Evolutionary conservation across 2,113 vertebrate genomes (phyloP).

Genomic region (Suricata suricatta): DNA sequence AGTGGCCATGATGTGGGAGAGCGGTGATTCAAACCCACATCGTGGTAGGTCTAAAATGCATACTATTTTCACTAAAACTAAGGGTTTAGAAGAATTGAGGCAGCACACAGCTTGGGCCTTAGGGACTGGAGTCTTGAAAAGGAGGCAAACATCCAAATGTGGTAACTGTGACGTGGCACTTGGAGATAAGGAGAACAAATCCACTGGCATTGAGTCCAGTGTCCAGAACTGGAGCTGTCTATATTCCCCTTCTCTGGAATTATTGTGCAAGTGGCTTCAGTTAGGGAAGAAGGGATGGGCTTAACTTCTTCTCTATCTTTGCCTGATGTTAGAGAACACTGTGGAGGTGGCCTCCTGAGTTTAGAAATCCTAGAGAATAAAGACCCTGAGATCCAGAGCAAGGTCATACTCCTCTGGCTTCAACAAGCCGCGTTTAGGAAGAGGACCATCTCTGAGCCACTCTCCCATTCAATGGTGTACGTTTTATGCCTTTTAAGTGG

Average conservation of each 20-base stretch:
- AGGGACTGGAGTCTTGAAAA: background rate
- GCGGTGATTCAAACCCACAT: background rate
- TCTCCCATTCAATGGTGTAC: background rate
- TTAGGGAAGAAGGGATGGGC: background rate
- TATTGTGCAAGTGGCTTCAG: background rate
- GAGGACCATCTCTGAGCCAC: background rate
- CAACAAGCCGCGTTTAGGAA: background rate
- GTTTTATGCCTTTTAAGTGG: background rate
- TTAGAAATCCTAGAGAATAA: background rate
- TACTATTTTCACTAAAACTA: background rate
- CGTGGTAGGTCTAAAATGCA: background rate
- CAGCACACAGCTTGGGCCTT: background rate
- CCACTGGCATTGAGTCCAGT: rapidly evolving
- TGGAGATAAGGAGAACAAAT: background rate
- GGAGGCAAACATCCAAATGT: background rate
- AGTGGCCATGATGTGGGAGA: background rate
- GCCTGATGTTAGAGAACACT: background rate
- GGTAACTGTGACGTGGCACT: background rate
- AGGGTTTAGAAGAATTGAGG: background rate
- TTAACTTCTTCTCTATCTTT: background rate
- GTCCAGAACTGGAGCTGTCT: background rate
- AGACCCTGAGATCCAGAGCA: background rate
- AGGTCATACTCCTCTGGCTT: background rate
- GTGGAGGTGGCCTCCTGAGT: background rate
- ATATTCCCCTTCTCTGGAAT: background rate